A percentile compares a stretch with the other conserved stretches of the same genome.
phyloP scores from a whole-genome alignment of 2,797 vertebrate species.

The Buphagus erythrorhynchus region DNA sequence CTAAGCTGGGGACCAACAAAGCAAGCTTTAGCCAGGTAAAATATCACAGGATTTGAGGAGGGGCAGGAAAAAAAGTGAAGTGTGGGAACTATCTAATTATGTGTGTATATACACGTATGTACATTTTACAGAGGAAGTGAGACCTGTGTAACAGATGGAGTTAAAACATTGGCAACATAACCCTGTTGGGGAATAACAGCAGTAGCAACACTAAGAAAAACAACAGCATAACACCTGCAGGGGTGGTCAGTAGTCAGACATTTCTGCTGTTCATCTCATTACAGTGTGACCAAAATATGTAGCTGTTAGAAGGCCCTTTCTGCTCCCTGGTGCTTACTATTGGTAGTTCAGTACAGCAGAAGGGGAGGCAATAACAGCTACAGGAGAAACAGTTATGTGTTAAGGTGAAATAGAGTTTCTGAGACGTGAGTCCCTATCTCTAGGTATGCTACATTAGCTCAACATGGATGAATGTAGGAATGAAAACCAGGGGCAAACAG shows the following conservation, averaged over 20 bases:
- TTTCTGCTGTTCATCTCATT: not conserved
- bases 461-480: not conserved
- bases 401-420: not conserved
- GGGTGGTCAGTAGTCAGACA: not conserved
- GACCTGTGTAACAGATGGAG: not conserved
- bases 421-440: not conserved
- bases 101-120: rapidly evolving
- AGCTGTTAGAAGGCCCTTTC: not conserved
- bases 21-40: not conserved
- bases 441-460: not conserved
- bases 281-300: not conserved
- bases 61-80: not conserved
- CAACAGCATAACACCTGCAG: not conserved
- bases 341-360: not conserved
- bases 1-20: not conserved
- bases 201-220: constrained; percentile 16
- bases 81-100: not conserved
- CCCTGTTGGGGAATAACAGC: not conserved
- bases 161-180: not conserved
- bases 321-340: not conserved
- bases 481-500: not conserved
- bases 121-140: not conserved
- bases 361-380: not conserved
- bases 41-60: not conserved
- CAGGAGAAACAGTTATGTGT: not conserved